phyloP scores from a whole-genome alignment of 2,888 invertebrate genomes.

The Catocala sponsa region DNA sequence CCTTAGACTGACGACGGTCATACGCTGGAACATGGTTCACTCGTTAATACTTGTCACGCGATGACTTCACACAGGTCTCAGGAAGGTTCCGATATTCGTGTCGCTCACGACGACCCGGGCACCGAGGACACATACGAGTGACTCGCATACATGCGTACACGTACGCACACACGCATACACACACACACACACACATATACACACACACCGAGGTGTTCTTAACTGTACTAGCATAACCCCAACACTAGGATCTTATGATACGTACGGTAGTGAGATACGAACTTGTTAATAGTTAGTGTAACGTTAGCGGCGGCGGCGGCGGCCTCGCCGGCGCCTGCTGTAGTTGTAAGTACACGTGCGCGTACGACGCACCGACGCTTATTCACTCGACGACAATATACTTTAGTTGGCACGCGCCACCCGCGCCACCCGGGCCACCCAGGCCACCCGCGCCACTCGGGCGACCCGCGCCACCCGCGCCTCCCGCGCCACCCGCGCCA shows the following conservation, averaged over 20 bases:
- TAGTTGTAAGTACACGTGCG: neutral
- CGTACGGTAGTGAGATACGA: conserved; percentile 5
- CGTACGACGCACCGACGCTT: neutral
- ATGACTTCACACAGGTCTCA: too few species aligned
- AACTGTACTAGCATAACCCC: conserved; percentile 31
- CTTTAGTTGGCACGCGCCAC: neutral
- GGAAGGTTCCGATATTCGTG: too few species aligned
- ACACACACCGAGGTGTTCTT: conserved; percentile 33
- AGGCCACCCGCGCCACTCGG: too few species aligned
- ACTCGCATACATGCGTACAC: too few species aligned
- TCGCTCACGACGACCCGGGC: too few species aligned
- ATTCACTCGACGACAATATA: neutral
- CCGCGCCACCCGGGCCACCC: too few species aligned
- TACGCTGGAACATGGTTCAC: too few species aligned
- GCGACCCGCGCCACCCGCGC: too few species aligned
- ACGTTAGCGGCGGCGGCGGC: neutral
- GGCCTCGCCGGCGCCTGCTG: neutral
- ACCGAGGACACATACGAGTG: too few species aligned
- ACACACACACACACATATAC: neutral
- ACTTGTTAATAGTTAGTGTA: conserved; percentile 5
- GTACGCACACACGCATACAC: neutral
- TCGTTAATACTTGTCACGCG: too few species aligned
- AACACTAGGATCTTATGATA: conserved; percentile 21
- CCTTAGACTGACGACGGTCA: too few species aligned
- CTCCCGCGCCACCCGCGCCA: too few species aligned